Evolutionary conservation across 2,113 vertebrate species (phyloP), one percentile per base, ranked within the genome.

Genomic region (Ancistrus triradiatus): DNA sequence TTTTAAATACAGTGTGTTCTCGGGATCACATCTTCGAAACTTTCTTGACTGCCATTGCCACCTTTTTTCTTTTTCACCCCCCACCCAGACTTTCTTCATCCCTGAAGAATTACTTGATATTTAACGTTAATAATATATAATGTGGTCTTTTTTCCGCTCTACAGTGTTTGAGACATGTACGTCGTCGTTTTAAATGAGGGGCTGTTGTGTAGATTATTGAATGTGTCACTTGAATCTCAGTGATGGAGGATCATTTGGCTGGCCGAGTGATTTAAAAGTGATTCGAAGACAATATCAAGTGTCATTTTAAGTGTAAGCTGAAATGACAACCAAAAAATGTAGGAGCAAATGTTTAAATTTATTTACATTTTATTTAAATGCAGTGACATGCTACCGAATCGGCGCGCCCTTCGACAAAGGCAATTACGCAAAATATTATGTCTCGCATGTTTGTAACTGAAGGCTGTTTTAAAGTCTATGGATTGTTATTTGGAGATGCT

Each of bases 171-270:
- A 53, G 28, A 55, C 35, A 40, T 38, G 40, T 48, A 48, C 62
- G 48, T 42, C 14, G 14, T 27, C 61, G 50, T 60, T 75, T 72
- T 60, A 64, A 68, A 67, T 59, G 7, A 35, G 56, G 46, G 27
- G 60, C 55, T 38, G 33, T 63, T 56, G 51, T 67, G 46, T 57
- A 53, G 38, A 22, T 51, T 66, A n/a, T n/a, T 4, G 19, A 50
- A 51, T 47, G 48, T 7, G 59, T 60, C 63, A 70, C 52, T 70
- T 73, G 13, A 53, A 46, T 64, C 37, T 47, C 28, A 33, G 59
- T 68, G 64, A 68, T 75, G 68, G 68, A 33, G 59, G 77, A 85
- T 84, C 85, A 84, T 87, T 82, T 83, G 85, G 84, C 84, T 84
- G 84, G 83, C 69, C 83, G 80, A 87, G 81, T 84, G 83, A 87